phyloP scores from a whole-genome alignment of 2,888 invertebrate species.

The Lapara coniferarum region DNA sequence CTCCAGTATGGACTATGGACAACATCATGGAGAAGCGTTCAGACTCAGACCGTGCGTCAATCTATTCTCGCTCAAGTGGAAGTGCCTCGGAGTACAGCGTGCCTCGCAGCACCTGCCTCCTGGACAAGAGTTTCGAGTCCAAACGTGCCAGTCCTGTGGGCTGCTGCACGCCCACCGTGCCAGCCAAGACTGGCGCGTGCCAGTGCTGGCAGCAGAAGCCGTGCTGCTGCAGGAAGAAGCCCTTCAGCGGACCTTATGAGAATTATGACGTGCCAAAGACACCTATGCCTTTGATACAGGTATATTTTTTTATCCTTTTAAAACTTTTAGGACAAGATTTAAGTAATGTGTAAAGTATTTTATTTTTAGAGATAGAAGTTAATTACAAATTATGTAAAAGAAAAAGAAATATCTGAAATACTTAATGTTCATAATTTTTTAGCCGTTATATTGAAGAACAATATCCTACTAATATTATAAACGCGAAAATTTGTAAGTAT shows the following conservation, averaged over 20 bases:
- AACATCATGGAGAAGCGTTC: constrained; percentile 76
- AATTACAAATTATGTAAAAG: too few species aligned
- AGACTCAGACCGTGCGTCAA: constrained; percentile 85
- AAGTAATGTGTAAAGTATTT: too few species aligned
- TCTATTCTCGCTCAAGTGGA: constrained; percentile 86
- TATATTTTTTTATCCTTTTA: constrained; percentile 34
- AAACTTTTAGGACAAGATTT: too few species aligned
- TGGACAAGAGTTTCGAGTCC: constrained; percentile 80
- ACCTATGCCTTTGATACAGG: constrained; percentile 82
- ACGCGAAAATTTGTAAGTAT: too few species aligned
- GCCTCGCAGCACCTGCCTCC: constrained; percentile 72
- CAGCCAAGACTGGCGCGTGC: constrained; percentile 78
- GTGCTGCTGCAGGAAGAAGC: constrained; percentile 70
- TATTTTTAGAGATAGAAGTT: too few species aligned
- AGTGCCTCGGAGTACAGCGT: constrained; percentile 87
- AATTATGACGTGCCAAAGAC: constrained; percentile 92
- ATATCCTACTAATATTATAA: too few species aligned
- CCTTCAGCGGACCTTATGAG: constrained; percentile 86
- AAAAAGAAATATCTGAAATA: too few species aligned
- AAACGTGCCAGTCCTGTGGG: constrained; percentile 71
- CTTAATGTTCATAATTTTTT: too few species aligned
- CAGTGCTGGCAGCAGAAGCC: constrained; percentile 76
- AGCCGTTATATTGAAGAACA: too few species aligned
- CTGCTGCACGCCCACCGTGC: constrained; percentile 83
- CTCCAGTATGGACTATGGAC: constrained; percentile 85